These are phyloP conservation scores for Bufo bufo DNA, from an alignment of 2,113 vertebrate genomes.

Conservation along the genomic window DNA sequence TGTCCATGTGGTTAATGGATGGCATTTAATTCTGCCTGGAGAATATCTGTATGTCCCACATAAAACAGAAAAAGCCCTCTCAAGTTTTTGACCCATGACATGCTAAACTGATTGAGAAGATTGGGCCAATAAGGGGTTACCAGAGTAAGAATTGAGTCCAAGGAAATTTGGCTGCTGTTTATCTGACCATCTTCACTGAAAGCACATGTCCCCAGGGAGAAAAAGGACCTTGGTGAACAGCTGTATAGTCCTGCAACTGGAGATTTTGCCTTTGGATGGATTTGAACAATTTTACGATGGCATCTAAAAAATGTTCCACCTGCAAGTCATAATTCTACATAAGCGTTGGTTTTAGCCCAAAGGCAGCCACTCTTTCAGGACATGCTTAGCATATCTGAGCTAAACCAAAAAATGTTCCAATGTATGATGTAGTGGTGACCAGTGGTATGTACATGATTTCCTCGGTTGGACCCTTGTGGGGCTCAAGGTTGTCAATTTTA, in stretches of 20 bases:
- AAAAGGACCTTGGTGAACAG: neutral
- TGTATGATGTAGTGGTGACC: neutral
- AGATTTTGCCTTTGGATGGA: neutral
- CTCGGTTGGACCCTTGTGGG: too few species aligned
- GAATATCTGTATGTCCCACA: too few species aligned
- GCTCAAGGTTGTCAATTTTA: too few species aligned
- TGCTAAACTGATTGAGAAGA: neutral
- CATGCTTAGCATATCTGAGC: neutral
- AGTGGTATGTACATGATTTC: neutral
- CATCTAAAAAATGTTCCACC: neutral
- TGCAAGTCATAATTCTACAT: neutral
- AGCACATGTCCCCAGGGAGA: neutral
- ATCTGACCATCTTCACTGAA: too few species aligned
- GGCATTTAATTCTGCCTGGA: too few species aligned
- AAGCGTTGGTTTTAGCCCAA: neutral
- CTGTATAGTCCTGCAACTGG: too few species aligned
- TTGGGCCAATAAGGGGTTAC: too few species aligned
- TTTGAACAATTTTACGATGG: neutral
- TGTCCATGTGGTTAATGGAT: too few species aligned
- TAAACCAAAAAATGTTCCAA: neutral
- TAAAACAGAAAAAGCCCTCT: neutral
- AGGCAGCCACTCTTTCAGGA: neutral
- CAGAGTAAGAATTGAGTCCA: too few species aligned
- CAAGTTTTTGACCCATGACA: neutral
- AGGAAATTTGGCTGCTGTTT: too few species aligned